Percentiles rank a stretch among this genome's conserved stretches.
phyloP scores from a whole-genome alignment of 2,888 invertebrate species.

The Tetragonisca angustula region DNA sequence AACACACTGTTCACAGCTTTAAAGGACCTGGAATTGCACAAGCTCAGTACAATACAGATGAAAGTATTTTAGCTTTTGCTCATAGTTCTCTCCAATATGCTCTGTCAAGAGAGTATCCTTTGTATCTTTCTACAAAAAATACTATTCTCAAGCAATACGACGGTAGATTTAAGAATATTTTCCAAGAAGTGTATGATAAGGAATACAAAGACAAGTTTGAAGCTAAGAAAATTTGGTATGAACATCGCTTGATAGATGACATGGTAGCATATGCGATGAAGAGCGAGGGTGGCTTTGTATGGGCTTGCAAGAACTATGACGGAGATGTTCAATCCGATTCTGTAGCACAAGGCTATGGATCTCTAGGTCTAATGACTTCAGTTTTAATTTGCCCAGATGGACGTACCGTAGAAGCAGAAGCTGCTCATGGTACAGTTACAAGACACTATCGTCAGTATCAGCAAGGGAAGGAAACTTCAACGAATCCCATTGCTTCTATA shows the following conservation, averaged over 20 bases:
- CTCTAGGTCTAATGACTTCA: conserved; percentile 98
- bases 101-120: conserved; percentile 92
- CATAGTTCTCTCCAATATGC: conserved; percentile 97
- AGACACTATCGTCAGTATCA: conserved; percentile 95
- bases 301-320: conserved; percentile 99
- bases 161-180: conserved; percentile 98
- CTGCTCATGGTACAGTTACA: conserved; percentile 98
- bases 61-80: conserved; percentile 96
- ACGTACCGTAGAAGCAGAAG: conserved; percentile 98
- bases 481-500: conserved; percentile 99
- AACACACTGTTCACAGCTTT: conserved; percentile 92
- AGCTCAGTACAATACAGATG: conserved; percentile 98
- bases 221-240: conserved; percentile 96
- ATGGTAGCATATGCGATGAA: conserved; percentile 99
- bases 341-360: conserved; percentile 98
- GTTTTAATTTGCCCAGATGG: conserved; percentile 99
- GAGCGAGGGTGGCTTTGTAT: conserved; percentile 99
- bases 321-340: conserved; percentile 99
- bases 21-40: conserved; percentile 95
- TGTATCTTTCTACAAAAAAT: conserved; percentile 98
- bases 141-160: conserved; percentile 98
- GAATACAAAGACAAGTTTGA: conserved; percentile 95
- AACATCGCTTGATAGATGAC: conserved; percentile 98
- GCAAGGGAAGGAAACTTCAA: conserved; percentile 98
- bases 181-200: conserved; percentile 96